phyloP scores from a whole-genome alignment of 2,113 vertebrate species.

The Pandion haliaetus region DNA sequence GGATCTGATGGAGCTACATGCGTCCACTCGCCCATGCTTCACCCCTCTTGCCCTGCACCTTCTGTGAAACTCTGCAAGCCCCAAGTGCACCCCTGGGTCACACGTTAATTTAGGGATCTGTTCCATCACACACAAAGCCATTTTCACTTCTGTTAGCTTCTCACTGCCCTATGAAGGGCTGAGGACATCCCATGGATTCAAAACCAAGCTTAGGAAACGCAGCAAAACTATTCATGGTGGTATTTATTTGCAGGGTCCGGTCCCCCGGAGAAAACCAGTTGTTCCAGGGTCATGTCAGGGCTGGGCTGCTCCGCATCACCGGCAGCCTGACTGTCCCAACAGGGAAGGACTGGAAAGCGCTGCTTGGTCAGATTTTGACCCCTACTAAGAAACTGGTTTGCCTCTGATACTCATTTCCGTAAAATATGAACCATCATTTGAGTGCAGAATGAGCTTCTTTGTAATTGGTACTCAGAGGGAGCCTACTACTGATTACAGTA shows the following conservation, averaged over 20 bases:
- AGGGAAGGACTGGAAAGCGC: neutral
- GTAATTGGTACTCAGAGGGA: neutral
- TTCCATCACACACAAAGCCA: neutral
- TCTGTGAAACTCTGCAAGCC: neutral
- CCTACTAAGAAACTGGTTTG: neutral
- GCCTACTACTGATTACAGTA: neutral
- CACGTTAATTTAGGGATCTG: neutral
- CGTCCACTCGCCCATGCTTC: neutral
- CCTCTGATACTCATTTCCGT: neutral
- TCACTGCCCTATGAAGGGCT: too few species aligned
- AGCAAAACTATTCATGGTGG: neutral
- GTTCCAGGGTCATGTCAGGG: neutral
- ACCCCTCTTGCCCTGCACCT: neutral
- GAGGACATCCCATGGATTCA: neutral
- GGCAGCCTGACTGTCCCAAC: neutral
- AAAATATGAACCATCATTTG: neutral
- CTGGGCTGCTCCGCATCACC: neutral
- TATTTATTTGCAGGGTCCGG: neutral
- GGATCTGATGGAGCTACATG: neutral
- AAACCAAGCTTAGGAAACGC: neutral
- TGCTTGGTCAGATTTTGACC: neutral
- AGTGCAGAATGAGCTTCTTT: neutral
- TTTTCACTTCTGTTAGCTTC: neutral
- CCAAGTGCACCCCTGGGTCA: too few species aligned
- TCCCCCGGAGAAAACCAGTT: neutral